Conservation (phyloP, 2,113 vertebrate genomes). For the Otolemur garnettii region DNA sequence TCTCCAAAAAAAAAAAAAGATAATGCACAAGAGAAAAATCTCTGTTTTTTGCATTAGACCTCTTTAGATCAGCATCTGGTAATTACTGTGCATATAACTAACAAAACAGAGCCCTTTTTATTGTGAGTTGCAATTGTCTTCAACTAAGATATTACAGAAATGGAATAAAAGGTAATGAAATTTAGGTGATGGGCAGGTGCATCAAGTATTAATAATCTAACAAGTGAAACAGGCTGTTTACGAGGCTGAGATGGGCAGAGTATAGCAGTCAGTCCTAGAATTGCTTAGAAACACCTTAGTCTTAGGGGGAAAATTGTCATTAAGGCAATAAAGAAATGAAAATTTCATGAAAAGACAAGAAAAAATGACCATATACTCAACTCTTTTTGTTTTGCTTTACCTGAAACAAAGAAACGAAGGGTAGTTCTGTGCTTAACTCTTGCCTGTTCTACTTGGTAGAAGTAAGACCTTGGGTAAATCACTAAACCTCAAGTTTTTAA, state of each 20-base stretch:
- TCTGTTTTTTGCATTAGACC: neutral
- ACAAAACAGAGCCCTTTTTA: neutral
- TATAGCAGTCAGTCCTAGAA: neutral
- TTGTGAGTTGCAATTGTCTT: neutral
- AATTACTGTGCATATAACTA: neutral
- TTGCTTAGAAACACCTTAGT: neutral
- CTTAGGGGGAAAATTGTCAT: neutral
- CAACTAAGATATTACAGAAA: neutral
- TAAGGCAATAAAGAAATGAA: neutral
- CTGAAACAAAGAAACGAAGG: neutral
- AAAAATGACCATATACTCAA: neutral
- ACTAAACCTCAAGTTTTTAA: neutral
- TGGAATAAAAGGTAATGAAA: neutral
- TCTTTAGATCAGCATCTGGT: neutral
- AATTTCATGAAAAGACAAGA: neutral
- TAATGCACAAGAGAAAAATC: neutral
- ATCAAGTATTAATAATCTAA: neutral
- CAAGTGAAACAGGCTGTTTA: neutral
- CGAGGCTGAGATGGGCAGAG: neutral
- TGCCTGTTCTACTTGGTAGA: neutral
- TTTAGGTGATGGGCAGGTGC: neutral
- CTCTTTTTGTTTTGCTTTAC: neutral
- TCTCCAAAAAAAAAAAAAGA: too few species aligned
- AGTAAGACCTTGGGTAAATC: neutral
- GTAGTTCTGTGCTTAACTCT: neutral